A percentile compares a stretch with the other conserved stretches of the same genome.
Evolutionary conservation across 2,113 vertebrate genomes (phyloP).

Genomic region (Gallinago paraguaiae): DNA sequence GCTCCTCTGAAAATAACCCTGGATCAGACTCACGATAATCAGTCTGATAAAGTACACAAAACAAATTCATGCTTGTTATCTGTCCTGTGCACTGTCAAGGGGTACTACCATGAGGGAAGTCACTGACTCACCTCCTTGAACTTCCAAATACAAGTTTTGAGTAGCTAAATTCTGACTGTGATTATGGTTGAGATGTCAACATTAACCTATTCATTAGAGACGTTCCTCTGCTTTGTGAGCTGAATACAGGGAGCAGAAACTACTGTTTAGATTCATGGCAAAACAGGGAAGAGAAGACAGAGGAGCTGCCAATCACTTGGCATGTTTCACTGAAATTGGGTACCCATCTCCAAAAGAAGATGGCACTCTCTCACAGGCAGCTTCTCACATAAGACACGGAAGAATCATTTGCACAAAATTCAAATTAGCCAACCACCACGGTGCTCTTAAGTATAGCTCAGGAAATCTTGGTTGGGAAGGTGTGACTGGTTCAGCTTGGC

Average conservation of each 20-base stretch:
- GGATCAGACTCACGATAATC: background rate
- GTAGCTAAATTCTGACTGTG: background rate
- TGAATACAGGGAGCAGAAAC: background rate
- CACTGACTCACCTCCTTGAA: background rate
- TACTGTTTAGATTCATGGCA: background rate
- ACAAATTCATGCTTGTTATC: background rate
- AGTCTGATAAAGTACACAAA: background rate
- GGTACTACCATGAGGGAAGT: background rate
- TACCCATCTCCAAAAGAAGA: background rate
- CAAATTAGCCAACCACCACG: constrained; percentile 18
- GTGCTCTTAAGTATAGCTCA: background rate
- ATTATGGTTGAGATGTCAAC: background rate
- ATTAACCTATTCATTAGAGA: background rate
- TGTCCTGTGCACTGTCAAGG: background rate
- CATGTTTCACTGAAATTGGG: background rate
- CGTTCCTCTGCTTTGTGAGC: background rate
- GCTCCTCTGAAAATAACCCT: background rate
- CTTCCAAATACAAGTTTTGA: background rate
- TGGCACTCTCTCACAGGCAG: background rate
- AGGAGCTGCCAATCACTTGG: background rate
- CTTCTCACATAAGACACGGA: background rate
- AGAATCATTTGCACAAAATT: constrained; percentile 13
- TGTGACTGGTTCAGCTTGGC: constrained; percentile 32
- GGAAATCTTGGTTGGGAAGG: constrained; percentile 4
- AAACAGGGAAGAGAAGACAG: background rate